Evolutionary conservation across 2,888 invertebrate genomes (phyloP), one percentile per base, ranked within the genome.

Genomic region (Schizotus pectinicornis): DNA sequence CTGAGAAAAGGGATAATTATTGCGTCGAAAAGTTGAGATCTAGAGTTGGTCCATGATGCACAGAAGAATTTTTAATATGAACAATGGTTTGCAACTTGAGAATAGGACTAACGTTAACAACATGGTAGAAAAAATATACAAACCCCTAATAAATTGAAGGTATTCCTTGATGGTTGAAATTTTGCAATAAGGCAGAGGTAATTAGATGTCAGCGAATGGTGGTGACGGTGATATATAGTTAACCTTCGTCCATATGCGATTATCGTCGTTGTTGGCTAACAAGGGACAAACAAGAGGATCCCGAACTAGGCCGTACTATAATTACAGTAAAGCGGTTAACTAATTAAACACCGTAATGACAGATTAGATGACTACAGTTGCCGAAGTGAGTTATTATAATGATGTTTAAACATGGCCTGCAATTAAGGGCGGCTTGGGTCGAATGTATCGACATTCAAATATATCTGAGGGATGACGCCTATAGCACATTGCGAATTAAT

Each of bases 401-500:
- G 53, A 60, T 53, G 60, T 56, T 60, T 60, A 51, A 59, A 56
- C 55, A 51, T 52, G 42, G 47, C 42, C 34, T 32, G 34, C 55
- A 59, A 55, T 59, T 54, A 56, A 49, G 50, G 49, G 54, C 35
- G 38, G 45, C 48, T 37, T 48, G 45, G 50, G 50, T 47, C 50
- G 43, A 45, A 38, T 38, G 50, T 49, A 39, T 59, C 46, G 43
- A 52, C 37, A 55, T 59, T 37, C 59, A 51, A 55, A 65, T 62
- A 57, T 56, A 58, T 64, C 57, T 60, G 60, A 36, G 63, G 55
- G 62, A 64, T 64, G 62, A 62, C 38, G 54, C 46, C 56, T 42
- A 53, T 46, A 47, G 57, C 65, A 61, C 61, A 63, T 52, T 54
- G 53, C 45, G 62, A 62, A 65, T 65, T 65, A 65, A 63, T 64